Evolutionary conservation across 1,140 invertebrate genomes (phyloP).

Genomic region (Diorhabda elongata): DNA sequence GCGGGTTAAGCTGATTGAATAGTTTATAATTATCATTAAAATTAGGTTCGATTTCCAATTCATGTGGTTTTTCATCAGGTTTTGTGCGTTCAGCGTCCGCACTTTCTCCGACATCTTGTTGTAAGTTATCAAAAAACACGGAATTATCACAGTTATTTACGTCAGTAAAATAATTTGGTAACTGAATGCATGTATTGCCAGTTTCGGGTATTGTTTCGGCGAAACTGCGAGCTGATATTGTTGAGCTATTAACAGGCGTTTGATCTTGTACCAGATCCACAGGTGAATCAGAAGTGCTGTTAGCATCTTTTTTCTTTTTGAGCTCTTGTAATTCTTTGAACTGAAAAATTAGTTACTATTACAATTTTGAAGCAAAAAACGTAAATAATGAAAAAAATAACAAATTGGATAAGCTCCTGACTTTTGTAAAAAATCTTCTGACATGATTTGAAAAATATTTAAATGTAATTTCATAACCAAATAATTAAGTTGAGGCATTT

Average conservation of each 20-base stretch:
- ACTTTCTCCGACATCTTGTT: background rate
- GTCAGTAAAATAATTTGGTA: slow-evolving; percentile 19
- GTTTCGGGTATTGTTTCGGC: slow-evolving; percentile 8
- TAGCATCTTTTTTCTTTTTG: slow-evolving; percentile 26
- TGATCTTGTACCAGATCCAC: slow-evolving; percentile 9
- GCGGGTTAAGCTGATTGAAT: slow-evolving; percentile 20
- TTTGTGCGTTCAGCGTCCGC: background rate
- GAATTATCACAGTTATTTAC: slow-evolving; percentile 9
- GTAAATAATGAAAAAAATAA: slow-evolving; percentile 5
- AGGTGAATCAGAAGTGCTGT: background rate
- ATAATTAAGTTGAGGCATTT: too few species aligned
- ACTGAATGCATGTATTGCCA: background rate
- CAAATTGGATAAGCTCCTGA: background rate
- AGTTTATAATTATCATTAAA: slow-evolving; percentile 24
- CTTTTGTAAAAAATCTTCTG: background rate
- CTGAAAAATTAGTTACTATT: slow-evolving; percentile 19
- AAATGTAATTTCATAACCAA: too few species aligned
- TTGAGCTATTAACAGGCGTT: slow-evolving; percentile 23
- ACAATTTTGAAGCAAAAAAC: background rate
- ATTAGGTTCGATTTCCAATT: slow-evolving; percentile 7
- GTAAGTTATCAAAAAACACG: slow-evolving; percentile 27
- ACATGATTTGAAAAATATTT: slow-evolving; percentile 4
- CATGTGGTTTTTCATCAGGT: too few species aligned
- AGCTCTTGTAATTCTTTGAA: slow-evolving; percentile 32
- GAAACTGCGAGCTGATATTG: slow-evolving; percentile 17